phyloP scores from a whole-genome alignment of 2,113 vertebrate genomes.

The Psophia crepitans region DNA sequence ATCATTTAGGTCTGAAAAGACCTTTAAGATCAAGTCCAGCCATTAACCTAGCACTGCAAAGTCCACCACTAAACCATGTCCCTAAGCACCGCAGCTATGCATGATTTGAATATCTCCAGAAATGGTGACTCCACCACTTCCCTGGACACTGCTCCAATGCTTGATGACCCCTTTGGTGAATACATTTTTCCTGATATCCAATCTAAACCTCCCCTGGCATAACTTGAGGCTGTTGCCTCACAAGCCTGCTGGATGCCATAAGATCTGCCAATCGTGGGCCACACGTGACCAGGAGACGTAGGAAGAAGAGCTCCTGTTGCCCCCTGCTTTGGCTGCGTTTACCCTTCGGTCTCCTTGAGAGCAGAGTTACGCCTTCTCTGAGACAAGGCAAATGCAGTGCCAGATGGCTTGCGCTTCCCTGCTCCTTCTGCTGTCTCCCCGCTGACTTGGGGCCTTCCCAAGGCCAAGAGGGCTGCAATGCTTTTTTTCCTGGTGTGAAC shows the following conservation, averaged over 20 bases:
- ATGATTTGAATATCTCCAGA: no score
- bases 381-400: not conserved
- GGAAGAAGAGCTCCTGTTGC: not conserved
- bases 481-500: not conserved
- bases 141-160: no score
- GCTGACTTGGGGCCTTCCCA: slow-evolving; percentile 1
- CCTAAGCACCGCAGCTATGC: no score
- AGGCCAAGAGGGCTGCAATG: not conserved
- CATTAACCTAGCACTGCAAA: no score
- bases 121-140: no score
- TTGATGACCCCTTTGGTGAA: no score
- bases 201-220: no score
- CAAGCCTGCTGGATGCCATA: not conserved
- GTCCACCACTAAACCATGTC: no score
- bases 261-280: not conserved
- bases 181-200: no score
- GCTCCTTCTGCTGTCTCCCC: not conserved
- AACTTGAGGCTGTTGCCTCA: not conserved
- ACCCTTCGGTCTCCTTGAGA: not conserved
- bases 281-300: not conserved
- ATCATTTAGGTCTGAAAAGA: no score
- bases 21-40: no score
- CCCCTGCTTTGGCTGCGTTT: not conserved
- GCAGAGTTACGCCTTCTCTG: not conserved
- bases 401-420: not conserved